These are phyloP conservation scores for Thymelicus sylvestris DNA, from an alignment of 2,888 invertebrate species.

Conservation along the genomic window DNA sequence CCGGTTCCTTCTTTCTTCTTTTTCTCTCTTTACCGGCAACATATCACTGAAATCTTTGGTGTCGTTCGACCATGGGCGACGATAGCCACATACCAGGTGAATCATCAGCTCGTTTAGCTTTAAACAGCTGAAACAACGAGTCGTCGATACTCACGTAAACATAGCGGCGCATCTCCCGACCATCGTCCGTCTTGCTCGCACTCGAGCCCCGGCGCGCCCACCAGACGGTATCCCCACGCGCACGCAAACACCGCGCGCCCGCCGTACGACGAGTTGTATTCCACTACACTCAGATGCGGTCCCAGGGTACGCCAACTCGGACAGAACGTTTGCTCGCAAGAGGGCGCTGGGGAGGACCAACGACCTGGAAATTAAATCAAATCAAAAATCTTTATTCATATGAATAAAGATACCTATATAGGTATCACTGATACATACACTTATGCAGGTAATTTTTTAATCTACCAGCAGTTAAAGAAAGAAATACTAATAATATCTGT, in stretches of 20 bases:
- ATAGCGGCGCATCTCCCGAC: conserved; percentile 91
- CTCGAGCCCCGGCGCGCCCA: conserved; percentile 90
- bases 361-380: conserved; percentile 78
- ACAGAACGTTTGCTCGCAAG: conserved; percentile 91
- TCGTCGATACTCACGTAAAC: conserved; percentile 86
- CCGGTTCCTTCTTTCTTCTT: too few species aligned
- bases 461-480: background rate
- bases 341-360: conserved; percentile 91
- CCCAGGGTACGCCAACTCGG: conserved; percentile 88
- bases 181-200: conserved; percentile 92
- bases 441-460: too few species aligned
- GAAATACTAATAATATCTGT: background rate
- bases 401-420: too few species aligned
- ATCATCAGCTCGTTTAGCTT: too few species aligned
- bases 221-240: conserved; percentile 92
- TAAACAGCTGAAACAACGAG: too few species aligned
- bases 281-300: conserved; percentile 89
- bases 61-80: too few species aligned
- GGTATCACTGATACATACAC: too few species aligned
- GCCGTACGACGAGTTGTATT: conserved; percentile 92
- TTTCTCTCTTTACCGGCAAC: too few species aligned
- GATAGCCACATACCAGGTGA: too few species aligned
- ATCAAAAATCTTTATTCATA: too few species aligned
- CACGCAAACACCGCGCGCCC: conserved; percentile 93
- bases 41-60: too few species aligned